These are phyloP conservation scores for Micronycteris hirsuta DNA, from an alignment of 2,113 vertebrate genomes.

Conservation along the genomic window DNA sequence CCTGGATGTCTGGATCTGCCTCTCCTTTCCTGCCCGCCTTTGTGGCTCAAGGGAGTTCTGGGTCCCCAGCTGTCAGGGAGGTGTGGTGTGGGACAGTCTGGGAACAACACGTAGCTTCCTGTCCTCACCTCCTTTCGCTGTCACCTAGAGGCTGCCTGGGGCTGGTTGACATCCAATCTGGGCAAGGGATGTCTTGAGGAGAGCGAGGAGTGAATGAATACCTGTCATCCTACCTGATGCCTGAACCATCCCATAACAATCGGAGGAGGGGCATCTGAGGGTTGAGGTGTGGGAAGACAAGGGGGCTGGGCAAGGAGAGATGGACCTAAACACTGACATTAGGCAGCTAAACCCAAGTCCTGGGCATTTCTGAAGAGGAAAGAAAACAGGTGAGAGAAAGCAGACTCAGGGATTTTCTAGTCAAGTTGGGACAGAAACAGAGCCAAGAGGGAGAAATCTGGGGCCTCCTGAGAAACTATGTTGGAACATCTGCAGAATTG, in stretches of 20 bases:
- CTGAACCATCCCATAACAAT: fast-evolving
- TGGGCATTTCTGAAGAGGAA: background rate
- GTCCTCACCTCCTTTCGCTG: background rate
- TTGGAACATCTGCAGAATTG: background rate
- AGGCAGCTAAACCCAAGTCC: background rate
- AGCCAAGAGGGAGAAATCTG: background rate
- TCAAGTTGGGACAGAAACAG: background rate
- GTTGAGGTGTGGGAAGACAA: background rate
- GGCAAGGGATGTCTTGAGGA: fast-evolving
- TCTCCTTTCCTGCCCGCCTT: background rate
- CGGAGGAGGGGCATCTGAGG: background rate
- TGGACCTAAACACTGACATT: background rate
- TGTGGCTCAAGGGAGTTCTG: background rate
- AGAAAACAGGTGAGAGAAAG: background rate
- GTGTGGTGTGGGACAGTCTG: background rate
- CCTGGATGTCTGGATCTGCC: background rate
- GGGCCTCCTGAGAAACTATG: background rate
- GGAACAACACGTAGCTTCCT: background rate
- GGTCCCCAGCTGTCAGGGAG: background rate
- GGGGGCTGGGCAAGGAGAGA: background rate
- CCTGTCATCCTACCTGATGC: fast-evolving
- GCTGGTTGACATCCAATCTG: fast-evolving
- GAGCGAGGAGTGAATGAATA: background rate
- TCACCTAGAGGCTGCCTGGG: background rate
- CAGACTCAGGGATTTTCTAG: background rate